A percentile compares a stretch with the other conserved stretches of the same genome.
phyloP scores from a whole-genome alignment of 1,140 invertebrate genomes.

The Sitobion miscanthi region DNA sequence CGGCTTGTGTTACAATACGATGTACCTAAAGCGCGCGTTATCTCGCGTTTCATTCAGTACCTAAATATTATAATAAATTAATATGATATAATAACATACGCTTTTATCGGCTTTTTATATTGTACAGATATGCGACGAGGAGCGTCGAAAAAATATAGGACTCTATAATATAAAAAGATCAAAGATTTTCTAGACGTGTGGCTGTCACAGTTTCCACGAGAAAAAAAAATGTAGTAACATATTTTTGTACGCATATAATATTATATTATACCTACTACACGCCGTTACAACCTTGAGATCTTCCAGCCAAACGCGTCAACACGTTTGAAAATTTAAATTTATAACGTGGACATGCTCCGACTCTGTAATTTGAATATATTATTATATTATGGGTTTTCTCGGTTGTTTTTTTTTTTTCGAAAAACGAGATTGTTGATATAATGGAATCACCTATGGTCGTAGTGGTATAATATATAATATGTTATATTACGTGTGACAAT shows the following conservation, averaged over 20 bases:
- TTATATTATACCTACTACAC: background rate
- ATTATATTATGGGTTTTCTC: background rate
- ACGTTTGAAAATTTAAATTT: slow-evolving; percentile 34
- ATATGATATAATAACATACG: background rate
- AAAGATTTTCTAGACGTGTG: background rate
- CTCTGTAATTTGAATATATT: slow-evolving; percentile 23
- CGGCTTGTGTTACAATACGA: background rate
- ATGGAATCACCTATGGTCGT: background rate
- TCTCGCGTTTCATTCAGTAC: background rate
- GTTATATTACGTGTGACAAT: background rate
- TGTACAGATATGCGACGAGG: background rate
- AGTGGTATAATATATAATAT: background rate
- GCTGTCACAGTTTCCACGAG: background rate
- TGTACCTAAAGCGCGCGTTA: background rate
- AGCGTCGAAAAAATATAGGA: background rate
- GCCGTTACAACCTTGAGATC: background rate
- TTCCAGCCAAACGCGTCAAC: background rate
- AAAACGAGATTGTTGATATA: slow-evolving; percentile 6
- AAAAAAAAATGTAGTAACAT: background rate
- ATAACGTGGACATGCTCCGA: slow-evolving; percentile 21
- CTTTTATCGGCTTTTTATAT: background rate
- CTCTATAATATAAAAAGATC: background rate
- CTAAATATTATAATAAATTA: no score
- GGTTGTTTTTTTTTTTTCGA: background rate
- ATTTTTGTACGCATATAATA: background rate